phyloP scores from a whole-genome alignment of 1,140 invertebrate genomes.

The Hirudo medicinalis region DNA sequence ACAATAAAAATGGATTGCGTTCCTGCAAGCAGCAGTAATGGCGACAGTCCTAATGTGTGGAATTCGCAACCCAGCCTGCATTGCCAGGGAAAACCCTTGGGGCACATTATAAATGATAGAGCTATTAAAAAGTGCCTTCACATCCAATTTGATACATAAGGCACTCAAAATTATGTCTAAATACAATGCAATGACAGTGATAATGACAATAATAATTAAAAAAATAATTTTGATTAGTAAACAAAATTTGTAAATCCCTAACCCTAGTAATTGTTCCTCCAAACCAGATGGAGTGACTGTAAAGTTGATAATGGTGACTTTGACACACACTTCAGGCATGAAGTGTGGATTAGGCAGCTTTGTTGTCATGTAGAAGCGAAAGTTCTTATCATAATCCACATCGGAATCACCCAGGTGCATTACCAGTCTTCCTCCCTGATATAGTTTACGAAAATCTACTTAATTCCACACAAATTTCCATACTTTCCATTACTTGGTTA shows the following conservation, averaged over 20 bases:
- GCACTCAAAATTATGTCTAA: neutral
- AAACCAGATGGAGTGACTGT: conserved; percentile 49
- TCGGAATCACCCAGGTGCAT: conserved; percentile 40
- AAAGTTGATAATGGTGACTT: conserved; percentile 44
- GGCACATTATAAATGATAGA: too few species aligned
- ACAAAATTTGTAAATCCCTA: conserved; percentile 18
- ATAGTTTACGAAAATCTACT: too few species aligned
- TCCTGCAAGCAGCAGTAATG: too few species aligned
- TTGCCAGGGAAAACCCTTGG: too few species aligned
- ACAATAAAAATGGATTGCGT: too few species aligned
- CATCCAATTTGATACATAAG: too few species aligned
- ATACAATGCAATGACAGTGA: neutral
- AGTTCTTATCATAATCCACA: conserved; percentile 53
- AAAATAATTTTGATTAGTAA: neutral
- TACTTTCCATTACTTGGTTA: too few species aligned
- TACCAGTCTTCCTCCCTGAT: conserved; percentile 37
- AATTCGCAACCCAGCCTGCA: too few species aligned
- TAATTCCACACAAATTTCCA: too few species aligned
- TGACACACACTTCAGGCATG: conserved; percentile 41
- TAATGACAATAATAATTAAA: too few species aligned
- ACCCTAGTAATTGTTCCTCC: conserved; percentile 65
- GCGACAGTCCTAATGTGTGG: too few species aligned
- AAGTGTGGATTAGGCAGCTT: conserved; percentile 43
- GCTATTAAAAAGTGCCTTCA: too few species aligned
- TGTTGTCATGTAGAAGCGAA: conserved; percentile 42